A percentile compares a stretch with the other conserved stretches of the same genome.
Evolutionary conservation across 2,888 invertebrate species (phyloP).

Genomic region (Sarcophaga subvicina): DNA sequence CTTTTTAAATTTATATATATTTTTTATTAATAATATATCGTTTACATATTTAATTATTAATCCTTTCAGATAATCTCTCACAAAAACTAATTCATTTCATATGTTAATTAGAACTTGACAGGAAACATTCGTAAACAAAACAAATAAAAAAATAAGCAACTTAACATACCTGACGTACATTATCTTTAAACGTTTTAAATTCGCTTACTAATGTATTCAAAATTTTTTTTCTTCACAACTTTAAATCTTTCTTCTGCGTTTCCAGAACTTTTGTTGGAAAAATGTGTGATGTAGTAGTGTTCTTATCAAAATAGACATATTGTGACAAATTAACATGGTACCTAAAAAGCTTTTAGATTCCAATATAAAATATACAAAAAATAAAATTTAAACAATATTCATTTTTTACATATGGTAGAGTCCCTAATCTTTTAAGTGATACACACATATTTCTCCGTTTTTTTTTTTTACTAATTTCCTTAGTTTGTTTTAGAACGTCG

Average conservation of each 20-base stretch:
- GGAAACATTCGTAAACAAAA: conserved; percentile 5
- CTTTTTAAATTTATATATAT: conserved; percentile 7
- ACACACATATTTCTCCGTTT: conserved; percentile 12
- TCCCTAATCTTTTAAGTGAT: neutral
- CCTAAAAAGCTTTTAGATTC: no score
- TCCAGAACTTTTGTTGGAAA: conserved; percentile 27
- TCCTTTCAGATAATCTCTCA: conserved; percentile 31
- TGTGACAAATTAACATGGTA: conserved; percentile 29
- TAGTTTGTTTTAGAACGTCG: conserved; percentile 3
- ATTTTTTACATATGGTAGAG: conserved; percentile 22
- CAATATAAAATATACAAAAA: no score
- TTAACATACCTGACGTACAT: no score
- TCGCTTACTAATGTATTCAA: no score
- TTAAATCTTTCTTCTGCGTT: conserved; percentile 27
- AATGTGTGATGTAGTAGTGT: conserved; percentile 3
- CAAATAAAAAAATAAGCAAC: conserved; percentile 18
- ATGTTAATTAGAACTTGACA: conserved; percentile 23
- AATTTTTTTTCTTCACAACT: no score
- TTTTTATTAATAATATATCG: conserved; percentile 49
- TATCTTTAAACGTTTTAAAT: no score
- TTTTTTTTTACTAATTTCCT: conserved; percentile 15
- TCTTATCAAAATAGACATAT: conserved; percentile 6
- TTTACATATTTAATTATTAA: conserved; percentile 54
- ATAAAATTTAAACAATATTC: conserved; percentile 23
- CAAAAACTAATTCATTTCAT: conserved; percentile 39